Base-by-base conservation (phyloP, 2,797 vertebrate species). In the Coendou prehensilis region DNA sequence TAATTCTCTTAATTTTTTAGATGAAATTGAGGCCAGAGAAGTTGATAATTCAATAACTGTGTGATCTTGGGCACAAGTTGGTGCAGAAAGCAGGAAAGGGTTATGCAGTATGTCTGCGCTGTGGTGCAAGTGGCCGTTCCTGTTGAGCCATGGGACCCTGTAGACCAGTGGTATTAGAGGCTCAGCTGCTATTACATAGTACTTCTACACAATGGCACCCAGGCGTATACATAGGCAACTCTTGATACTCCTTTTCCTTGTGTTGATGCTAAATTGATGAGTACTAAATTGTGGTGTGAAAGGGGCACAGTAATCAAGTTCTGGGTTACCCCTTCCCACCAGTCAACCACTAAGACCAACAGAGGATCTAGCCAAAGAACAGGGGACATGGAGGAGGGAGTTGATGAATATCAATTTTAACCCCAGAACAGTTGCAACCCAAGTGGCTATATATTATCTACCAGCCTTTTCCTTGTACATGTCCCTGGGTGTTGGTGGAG, bases 1-100 rank as follows among this genome's bases (percentile, higher is more conserved):
- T 73, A 79, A 75, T 89, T 83, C 50, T 92, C 17, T 71, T 87
- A 61, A 52, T 81, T 88, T 95, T 88, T 33, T n/a, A 91, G 50
- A 64, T 92, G 30, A 84, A 88, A 83, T 67, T 28, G 45, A 47
- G 23, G 22, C 54, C 45, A 69, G 57, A 82, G 28, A 87, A 13
- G 3, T 69, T 83, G 50, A 13, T 75, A 87, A 56, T 17, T 73
- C 64, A 64, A 18, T 45, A 96, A 23, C 20, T 87, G 1, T 59
- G 57, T 91, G 52, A 41, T 86, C 67, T 85, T 86, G 47, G 52
- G 18, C 52, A 69, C 52, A 56, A 37, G 30, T 37, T 75, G 23
- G 13, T 78, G 17, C 6, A n/a, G 52, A 52, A 85, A 52, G 30
- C 28, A 30, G 26, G 67, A 82, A 76, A 47, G 8, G 30, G 0